Base-by-base conservation (phyloP, 1,140 invertebrate genomes). In the Polypedilum pembai region DNA sequence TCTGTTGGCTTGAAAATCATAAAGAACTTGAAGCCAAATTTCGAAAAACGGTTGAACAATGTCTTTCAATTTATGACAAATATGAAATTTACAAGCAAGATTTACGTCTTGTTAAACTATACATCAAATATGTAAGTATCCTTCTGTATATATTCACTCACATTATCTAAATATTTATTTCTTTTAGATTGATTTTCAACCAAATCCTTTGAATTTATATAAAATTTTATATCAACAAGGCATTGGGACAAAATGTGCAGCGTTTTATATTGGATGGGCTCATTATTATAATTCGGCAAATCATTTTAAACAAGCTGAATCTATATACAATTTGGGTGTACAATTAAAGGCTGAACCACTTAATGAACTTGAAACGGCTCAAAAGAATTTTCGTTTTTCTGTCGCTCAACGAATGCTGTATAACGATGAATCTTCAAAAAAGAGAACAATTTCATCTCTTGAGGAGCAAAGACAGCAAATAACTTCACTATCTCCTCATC, bases 1-100 rank as follows among this genome's bases (percentile, higher is more conserved):
- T 95, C 72, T 87, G 89, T 56, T 96, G 94, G 94, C 87, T 94
- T 45, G 94, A 96, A 83, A 92, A 92, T 10, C 93, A 91, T 81
- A 90, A 91, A 83, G 93, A 93, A 33, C 89, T 90, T 77, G 92
- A 95, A 79, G 88, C 89, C 20, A 91, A 93, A 75, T 86, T 93
- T 76, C 84, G 86, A 41, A 87, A 87, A 77, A 82, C 94, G 40
- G 83, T 96, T 8, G 90, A 94, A 79, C 88, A 91, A 74, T 96
- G 94, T 80, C 85, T 96, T 65, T 84, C 86, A 20, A 83, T 86
- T 76, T 95, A 94, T 84, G 93, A 93, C 82, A 89, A 91, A 82
- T 88, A 92, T 80, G 84, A 87, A 21, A 87, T 87, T 77, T 96
- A 96, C 80, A 88, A 87, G 79, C 92, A 96, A 85, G 94, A 97